These are phyloP conservation scores for Macrochelys suwanniensis DNA, from an alignment of 2,797 vertebrate genomes.

Conservation along the genomic window DNA sequence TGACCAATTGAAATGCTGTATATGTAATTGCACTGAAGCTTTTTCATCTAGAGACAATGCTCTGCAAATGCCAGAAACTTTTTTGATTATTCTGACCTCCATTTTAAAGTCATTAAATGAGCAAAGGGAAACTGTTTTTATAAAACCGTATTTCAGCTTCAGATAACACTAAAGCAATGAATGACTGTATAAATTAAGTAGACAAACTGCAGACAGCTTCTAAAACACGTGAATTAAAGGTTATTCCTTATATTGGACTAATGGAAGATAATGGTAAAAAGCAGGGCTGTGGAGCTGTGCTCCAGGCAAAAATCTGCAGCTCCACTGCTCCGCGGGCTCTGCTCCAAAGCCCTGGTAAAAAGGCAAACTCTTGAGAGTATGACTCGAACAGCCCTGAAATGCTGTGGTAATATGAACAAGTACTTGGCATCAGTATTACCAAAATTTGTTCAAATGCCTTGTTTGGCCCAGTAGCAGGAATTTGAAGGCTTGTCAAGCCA, in stretches of 20 bases:
- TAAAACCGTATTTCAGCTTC: background rate
- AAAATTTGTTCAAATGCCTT: background rate
- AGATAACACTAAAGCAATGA: background rate
- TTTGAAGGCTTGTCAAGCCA: background rate
- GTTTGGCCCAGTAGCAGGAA: background rate
- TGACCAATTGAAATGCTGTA: background rate
- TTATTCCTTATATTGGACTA: background rate
- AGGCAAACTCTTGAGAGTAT: background rate
- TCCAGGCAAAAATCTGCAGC: no score
- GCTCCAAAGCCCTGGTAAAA: background rate
- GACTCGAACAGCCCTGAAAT: background rate
- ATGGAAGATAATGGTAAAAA: background rate
- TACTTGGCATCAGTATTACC: background rate
- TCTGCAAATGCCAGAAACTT: background rate
- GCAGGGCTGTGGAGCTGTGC: background rate
- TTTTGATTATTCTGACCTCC: background rate
- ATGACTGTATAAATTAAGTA: background rate
- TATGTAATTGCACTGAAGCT: background rate
- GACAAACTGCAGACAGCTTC: background rate
- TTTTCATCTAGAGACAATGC: background rate
- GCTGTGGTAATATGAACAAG: background rate
- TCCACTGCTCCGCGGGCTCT: no score
- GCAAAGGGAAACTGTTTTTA: background rate
- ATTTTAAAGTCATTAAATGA: background rate
- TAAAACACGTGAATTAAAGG: background rate